Evolutionary conservation across 2,888 invertebrate species (phyloP).

Genomic region (Synanthedon andrenaeformis): DNA sequence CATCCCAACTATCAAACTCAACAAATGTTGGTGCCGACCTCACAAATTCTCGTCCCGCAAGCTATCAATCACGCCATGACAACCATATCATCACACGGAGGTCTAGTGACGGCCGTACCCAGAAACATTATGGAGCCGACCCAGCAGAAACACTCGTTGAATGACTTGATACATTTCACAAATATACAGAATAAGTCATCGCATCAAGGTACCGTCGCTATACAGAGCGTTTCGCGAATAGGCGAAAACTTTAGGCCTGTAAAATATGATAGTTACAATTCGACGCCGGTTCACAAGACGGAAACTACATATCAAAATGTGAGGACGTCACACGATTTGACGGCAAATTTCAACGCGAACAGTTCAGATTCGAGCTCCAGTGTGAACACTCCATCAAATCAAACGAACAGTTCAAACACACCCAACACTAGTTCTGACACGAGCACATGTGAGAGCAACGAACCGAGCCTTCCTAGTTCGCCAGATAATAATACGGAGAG

Average conservation of each 20-base stretch:
- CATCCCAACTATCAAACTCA: slow-evolving; percentile 34
- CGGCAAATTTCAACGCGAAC: slow-evolving; percentile 37
- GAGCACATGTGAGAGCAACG: slow-evolving; percentile 77
- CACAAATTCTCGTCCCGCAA: slow-evolving; percentile 17
- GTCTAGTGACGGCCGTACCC: slow-evolving; percentile 27
- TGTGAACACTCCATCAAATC: slow-evolving; percentile 69
- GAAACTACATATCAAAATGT: slow-evolving; percentile 52
- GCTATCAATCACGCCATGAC: slow-evolving; percentile 19
- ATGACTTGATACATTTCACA: slow-evolving; percentile 45
- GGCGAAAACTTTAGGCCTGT: slow-evolving; percentile 32
- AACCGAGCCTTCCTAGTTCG: slow-evolving; percentile 79
- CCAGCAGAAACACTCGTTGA: slow-evolving; percentile 38
- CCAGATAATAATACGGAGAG: slow-evolving; percentile 58
- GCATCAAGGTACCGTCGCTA: slow-evolving; percentile 26
- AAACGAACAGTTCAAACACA: slow-evolving; percentile 75
- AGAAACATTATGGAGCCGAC: slow-evolving; percentile 42
- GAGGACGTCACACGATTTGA: slow-evolving; percentile 36
- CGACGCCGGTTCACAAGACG: slow-evolving; percentile 34
- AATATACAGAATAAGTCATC: slow-evolving; percentile 29
- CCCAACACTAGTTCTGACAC: slow-evolving; percentile 79
- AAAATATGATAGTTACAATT: slow-evolving; percentile 40
- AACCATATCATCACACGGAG: slow-evolving; percentile 23
- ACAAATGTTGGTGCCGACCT: slow-evolving; percentile 13
- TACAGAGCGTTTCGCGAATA: slow-evolving; percentile 41
- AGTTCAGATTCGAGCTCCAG: slow-evolving; percentile 79